Evolutionary conservation across 2,888 invertebrate species (phyloP), one percentile per base, ranked within the genome.

Genomic region (Candidula unifasciata): DNA sequence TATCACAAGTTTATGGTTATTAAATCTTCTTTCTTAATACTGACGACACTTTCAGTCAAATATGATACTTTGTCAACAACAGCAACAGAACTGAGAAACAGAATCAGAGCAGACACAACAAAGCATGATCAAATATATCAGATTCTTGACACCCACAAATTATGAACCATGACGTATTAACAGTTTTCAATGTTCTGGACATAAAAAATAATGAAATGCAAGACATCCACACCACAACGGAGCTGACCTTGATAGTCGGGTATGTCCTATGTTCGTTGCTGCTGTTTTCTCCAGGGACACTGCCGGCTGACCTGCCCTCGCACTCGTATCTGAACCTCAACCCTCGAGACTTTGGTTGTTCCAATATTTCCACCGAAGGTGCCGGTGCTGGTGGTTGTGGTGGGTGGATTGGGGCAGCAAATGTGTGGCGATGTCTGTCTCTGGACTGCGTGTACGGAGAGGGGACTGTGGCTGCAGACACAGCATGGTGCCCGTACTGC

Each of bases 221-320:
- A n/a, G n/a, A n/a, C n/a, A n/a, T n/a, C n/a, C n/a, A n/a, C n/a
- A n/a, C n/a, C n/a, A n/a, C n/a, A n/a, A n/a, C n/a, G n/a, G n/a
- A n/a, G n/a, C n/a, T 92, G 88, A 98, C 97, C 95, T 97, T 96
- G 89, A 99, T 97, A 54, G 97, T 96, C 85, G 99, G 99, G 94
- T 96, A 98, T 1, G 97, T 97, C 94, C 97, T 97, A 93, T 96
- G 96, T 92, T 98, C 98, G 24, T 96, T 95, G 8, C 96, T 96
- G 91, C 97, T 97, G 93, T 95, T 96, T 82, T 96, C 96, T 82
- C 98, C 99, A 77, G 98, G 98, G 91, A 99, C 97, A 89, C 98
- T 98, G 60, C 98, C 99, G 86, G 98, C 98, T 33, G 97, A 98
- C 92, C 98, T 95, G 8, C 98, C 98, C 94, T 99, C 99, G 95